phyloP scores from a whole-genome alignment of 2,888 invertebrate species.

The Drosophila neotestacea region DNA sequence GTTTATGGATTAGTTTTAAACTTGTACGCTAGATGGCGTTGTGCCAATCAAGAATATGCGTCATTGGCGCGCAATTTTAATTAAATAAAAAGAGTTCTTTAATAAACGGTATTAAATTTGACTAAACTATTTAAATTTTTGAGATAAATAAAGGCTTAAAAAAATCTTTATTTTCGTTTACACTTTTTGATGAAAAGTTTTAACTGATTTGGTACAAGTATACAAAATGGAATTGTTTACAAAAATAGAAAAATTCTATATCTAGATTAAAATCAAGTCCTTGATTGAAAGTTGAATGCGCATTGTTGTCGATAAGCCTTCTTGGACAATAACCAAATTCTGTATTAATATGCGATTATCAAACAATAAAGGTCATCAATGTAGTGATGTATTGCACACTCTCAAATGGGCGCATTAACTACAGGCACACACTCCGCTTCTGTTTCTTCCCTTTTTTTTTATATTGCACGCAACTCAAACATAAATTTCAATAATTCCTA shows the following conservation, averaged over 20 bases:
- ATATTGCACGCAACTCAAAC: constrained; percentile 46
- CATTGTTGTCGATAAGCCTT: neutral
- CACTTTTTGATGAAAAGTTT: neutral
- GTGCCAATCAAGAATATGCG: too few species aligned
- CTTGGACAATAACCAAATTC: constrained; percentile 4
- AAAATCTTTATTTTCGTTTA: neutral
- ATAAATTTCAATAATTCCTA: constrained; percentile 77
- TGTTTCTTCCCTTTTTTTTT: neutral
- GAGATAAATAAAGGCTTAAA: too few species aligned
- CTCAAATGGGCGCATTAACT: constrained; percentile 32
- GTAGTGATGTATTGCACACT: constrained; percentile 38
- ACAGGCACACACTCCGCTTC: constrained; percentile 7
- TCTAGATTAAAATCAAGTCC: neutral
- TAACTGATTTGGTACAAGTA: neutral
- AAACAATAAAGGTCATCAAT: constrained; percentile 62
- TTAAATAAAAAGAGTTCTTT: neutral
- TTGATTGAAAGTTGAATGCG: neutral
- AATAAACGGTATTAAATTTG: too few species aligned
- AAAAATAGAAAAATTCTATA: neutral
- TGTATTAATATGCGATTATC: constrained; percentile 50
- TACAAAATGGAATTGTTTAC: neutral
- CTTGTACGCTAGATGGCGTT: too few species aligned
- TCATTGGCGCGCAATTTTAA: neutral
- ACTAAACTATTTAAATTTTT: too few species aligned
- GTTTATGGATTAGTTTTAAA: too few species aligned